Evolutionary conservation across 1,140 invertebrate genomes (phyloP), one percentile per base, ranked within the genome.

Genomic region (Drosophila gunungcola): DNA sequence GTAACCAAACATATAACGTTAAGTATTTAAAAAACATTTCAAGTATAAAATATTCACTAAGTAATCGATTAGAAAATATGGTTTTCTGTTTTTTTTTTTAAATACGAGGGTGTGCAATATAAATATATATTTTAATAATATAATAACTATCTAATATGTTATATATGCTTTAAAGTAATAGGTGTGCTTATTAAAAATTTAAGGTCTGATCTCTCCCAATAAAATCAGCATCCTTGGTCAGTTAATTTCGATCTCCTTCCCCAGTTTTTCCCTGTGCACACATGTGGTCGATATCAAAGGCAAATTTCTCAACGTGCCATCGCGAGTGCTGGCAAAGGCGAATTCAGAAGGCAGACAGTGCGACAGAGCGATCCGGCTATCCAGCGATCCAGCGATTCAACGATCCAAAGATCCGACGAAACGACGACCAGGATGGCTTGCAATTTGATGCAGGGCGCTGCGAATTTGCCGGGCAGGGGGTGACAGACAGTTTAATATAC

Each of bases 271-370:
- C 3, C 46, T 27, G 64, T 68, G 64, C 60, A 68, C 60, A 51
- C 64, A 68, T 68, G 64, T 68, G 64, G 63, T 48, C 80, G 65
- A 83, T 83, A 83, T 83, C 80, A 83, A 83, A 84, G 80, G 81
- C 81, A 85, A 84, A 84, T 84, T 84, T 84, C 78, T 83, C 72
- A 83, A 72, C 48, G 68, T 78, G 80, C 43, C 79, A 78, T 43
- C 38, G 55, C 56, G 43, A 64, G 55, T 53, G 34, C 46, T 34
- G 51, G 52, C 53, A 62, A 27, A 58, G 36, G 43, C 43, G 43
- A 46, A 46, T 25, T 27, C 48, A 51, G 48, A 48, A 29, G 45
- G 45, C 70, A 72, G 67, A 52, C 48, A 73, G 29, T 13, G 49
- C 21, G 67, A 52, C 48, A 73, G 29, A 21, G 49, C 21, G 52